Base-by-base conservation (phyloP, 2,113 vertebrate species). In the Eupsittula cactorum region DNA sequence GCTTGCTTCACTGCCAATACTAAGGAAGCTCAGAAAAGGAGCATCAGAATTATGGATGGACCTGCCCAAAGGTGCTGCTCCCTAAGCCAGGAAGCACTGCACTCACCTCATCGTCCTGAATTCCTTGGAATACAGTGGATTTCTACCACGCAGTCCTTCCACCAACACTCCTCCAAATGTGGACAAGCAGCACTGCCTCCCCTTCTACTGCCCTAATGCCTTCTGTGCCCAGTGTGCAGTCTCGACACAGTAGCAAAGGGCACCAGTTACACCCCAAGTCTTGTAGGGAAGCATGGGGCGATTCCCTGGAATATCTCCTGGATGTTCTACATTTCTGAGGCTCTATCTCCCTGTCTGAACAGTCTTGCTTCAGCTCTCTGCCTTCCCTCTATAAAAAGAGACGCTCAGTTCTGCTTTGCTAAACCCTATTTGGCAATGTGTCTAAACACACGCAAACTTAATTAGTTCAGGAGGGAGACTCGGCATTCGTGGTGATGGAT, bases 401-500 rank as follows among this genome's bases (percentile, higher is more conserved):
- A 98, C 96, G 97, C 97, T 98, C 98, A 91, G 98, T 98, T 98
- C 98, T 97, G 97, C 98, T 98, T 98, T 98, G 98, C 98, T 98
- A 98, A 98, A 97, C 97, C 97, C 97, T 97, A 98, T 98, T 98
- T 98, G 98, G 98, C 98, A 98, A 98, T 96, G 96, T 98, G 98
- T 98, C 98, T 98, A 98, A 98, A 98, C 97, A 98, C 98, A 98
- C 49, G 92, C 98, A 98, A 98, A 98, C 98, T 98, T 98, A 98
- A 98, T 98, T 98, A 98, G 97, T 97, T 98, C 97, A 97, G 97
- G 97, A 98, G 97, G 97, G 90, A 97, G 96, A 96, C 92, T 94
- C 97, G 86, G 98, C 86, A 59, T 97, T 98, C 96, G 95, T 94
- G 94, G 97, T 97, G 98, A 98, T 82, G 97, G 98, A 98, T 97